Percentiles rank a stretch among this genome's conserved stretches.
These are phyloP conservation scores for Pammene fasciana DNA, from an alignment of 2,888 invertebrate genomes.

Conservation along the genomic window DNA sequence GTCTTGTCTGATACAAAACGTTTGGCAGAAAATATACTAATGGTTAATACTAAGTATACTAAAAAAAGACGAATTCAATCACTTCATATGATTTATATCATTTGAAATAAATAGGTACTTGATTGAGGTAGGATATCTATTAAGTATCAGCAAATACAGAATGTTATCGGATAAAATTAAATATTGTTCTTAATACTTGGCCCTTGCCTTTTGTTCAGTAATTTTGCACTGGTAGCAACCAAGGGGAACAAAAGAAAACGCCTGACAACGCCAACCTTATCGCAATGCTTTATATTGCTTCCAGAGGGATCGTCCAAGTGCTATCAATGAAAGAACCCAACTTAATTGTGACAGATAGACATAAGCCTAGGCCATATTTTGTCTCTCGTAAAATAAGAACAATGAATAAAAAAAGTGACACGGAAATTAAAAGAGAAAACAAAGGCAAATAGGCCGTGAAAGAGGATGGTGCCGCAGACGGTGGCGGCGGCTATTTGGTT, in stretches of 20 bases:
- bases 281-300: conserved; percentile 37
- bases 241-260: conserved; percentile 30
- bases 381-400: conserved; percentile 56
- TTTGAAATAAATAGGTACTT: no score
- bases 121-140: no score
- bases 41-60: no score
- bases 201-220: conserved; percentile 1
- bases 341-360: conserved; percentile 37
- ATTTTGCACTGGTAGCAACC: conserved; percentile 21
- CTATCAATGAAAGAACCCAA: conserved; percentile 32
- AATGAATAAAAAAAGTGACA: conserved; percentile 63
- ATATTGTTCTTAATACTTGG: background rate
- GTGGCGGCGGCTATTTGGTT: conserved; percentile 57
- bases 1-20: no score
- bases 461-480: conserved; percentile 58
- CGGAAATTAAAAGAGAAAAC: conserved; percentile 75
- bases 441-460: conserved; percentile 73
- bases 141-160: no score
- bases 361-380: conserved; percentile 56
- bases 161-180: background rate
- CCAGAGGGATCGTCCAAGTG: conserved; percentile 34
- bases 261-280: conserved; percentile 31
- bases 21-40: no score
- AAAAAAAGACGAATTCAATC: no score
- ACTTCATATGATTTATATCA: no score